Evolutionary conservation across 2,113 vertebrate genomes (phyloP).

Genomic region (Esox niger): DNA sequence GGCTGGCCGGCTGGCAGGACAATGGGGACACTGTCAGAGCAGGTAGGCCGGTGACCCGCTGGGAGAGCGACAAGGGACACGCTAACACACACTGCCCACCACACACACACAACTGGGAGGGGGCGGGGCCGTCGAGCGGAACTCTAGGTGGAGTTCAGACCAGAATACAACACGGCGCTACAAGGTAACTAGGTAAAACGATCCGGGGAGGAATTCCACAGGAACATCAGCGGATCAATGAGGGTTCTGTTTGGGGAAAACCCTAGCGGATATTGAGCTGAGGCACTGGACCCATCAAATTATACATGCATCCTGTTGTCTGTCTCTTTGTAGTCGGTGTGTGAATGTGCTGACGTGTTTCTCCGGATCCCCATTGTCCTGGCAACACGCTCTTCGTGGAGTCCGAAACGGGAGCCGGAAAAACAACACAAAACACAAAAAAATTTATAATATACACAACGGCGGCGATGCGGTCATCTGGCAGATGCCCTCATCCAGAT

Average conservation of each 20-base stretch:
- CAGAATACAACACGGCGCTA: conserved; percentile 55
- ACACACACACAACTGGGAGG: conserved; percentile 23
- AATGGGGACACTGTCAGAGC: conserved; percentile 59
- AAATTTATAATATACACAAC: no score
- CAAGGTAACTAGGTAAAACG: conserved; percentile 72
- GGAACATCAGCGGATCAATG: conserved; percentile 63
- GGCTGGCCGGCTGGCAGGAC: conserved; percentile 53
- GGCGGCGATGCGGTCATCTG: no score
- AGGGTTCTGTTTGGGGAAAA: conserved; percentile 61
- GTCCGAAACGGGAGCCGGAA: no score
- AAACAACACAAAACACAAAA: no score
- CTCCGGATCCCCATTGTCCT: not conserved
- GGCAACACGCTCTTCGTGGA: no score
- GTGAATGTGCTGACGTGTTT: not conserved
- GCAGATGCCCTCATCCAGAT: no score
- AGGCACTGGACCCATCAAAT: conserved; percentile 6
- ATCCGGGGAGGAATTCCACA: conserved; percentile 56
- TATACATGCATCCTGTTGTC: conserved; percentile 17
- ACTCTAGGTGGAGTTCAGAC: conserved; percentile 65
- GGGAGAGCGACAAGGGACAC: not conserved
- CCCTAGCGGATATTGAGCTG: conserved; percentile 48
- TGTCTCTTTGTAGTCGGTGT: not conserved
- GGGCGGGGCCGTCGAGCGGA: conserved; percentile 38
- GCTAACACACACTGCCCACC: no score
- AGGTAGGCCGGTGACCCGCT: conserved; percentile 33